Evolutionary conservation across 2,888 invertebrate species (phyloP), one percentile per base, ranked within the genome.

Genomic region (Polyommatus iphigenia): DNA sequence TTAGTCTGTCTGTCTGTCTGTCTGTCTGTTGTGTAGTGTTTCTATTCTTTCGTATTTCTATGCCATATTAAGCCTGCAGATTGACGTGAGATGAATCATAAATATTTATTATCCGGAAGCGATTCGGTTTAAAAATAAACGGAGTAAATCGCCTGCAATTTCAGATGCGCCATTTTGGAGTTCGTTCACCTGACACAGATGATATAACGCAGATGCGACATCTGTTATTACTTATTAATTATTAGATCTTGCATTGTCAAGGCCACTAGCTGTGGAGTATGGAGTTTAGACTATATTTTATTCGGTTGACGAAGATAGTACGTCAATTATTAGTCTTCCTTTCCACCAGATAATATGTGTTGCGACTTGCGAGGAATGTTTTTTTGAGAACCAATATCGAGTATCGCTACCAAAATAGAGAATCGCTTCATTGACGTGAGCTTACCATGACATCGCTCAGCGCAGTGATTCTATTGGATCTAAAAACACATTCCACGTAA

Each of bases 121-220:
- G 67, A 67, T 67, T 67, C 15, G 15, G 67, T 32, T 46, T 50
- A 75, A 75, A 75, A 75, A 75, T 75, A 75, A 72, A 50, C 54
- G 29, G 50, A 15, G 75, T 50, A 62, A 67, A 54, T 75, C 29
- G 75, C 75, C 29, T 75, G 75, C 75, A 75, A 50, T 75, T 75
- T 29, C 75, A 24, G 20, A 75, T 75, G 75, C 77, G 57, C 71
- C 24, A 32, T 32, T 77, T 54, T 77, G 41, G 72, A 54, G 77
- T 77, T 77, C 77, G 77, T 77, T 77, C 72, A 77, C 72, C 77
- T 59, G 59, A 62, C 36, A 24, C 41, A 54, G 72, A 73, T 57
- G 72, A 57, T 46, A 29, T 29, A 75, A 75, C 75, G 54, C 75
- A 75, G 75, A 75, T 46, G 46, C 50, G 75, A 73, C 62, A 62